Evolutionary conservation across 2,888 invertebrate species (phyloP), one percentile per base, ranked within the genome.

Genomic region (Mythimna lalbum): DNA sequence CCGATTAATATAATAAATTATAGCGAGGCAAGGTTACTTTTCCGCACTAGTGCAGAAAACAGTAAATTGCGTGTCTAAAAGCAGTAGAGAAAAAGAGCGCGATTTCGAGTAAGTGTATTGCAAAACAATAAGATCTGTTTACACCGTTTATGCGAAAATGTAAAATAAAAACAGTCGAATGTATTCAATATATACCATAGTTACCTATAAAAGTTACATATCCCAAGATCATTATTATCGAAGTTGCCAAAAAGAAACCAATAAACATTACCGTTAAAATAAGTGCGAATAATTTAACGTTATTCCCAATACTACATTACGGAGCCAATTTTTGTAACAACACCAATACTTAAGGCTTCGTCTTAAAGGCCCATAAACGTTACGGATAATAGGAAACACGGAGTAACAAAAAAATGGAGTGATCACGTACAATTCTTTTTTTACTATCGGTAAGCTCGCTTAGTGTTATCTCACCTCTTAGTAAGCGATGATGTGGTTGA

Each of bases 311-410:
- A 78, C 43, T 43, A 69, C 73, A 69, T 78, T 62, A 62, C 64
- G 52, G 67, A 59, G 64, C 76, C 79, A 81, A 81, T 83, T 83
- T 83, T 83, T 83, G 71, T 83, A 61, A 73, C 71, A 78, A 79
- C 75, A 69, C 72, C 33, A 67, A 67, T 76, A 83, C 75, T 83
- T 83, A 83, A 76, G 52, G 73, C 64, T 64, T 53, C 71, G 73
- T 73, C 81, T 76, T 83, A 83, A 75, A 65, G 73, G 73, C 64
- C 69, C 57, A 83, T 81, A 83, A 83, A 83, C 70, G 74, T 78
- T 76, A 61, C 67, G 83, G 75, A 75, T 81, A 83, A 83, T 75
- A 71, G 70, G 63, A 60, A 6, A 14, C 57, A 55, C 14, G 27
- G 74, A 69, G 23, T 61, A 21, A 10, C 1, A 0, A 53, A 19